A percentile compares a stretch with the other conserved stretches of the same genome.
phyloP scores from a whole-genome alignment of 1,140 invertebrate species.

The Arion vulgaris region DNA sequence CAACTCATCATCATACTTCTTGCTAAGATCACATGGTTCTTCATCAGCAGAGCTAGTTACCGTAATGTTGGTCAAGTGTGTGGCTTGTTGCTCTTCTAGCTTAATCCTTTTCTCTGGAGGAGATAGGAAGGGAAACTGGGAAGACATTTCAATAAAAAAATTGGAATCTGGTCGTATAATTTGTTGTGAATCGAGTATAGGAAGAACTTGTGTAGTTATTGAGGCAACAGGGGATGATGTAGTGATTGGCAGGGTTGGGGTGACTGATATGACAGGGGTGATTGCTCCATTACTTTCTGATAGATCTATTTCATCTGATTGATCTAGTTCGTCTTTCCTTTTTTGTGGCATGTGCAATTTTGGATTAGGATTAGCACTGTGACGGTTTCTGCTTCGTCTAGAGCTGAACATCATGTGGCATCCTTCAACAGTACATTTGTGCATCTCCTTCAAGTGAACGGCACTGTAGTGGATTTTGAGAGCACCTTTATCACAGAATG shows the following conservation, averaged over 20 bases:
- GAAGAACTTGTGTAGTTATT: constrained; percentile 38
- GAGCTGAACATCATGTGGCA: constrained; percentile 99
- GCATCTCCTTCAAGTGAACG: constrained; percentile 98
- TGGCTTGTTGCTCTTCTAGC: constrained; percentile 54
- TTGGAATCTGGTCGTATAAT: constrained; percentile 49
- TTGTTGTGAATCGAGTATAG: constrained; percentile 47
- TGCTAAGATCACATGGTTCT: constrained; percentile 35
- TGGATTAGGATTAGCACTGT: constrained; percentile 98
- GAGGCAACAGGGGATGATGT: background rate
- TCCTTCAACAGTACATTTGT: constrained; percentile 98
- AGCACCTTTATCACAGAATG: constrained; percentile 98
- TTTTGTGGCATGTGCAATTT: constrained; percentile 94
- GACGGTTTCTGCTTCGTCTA: constrained; percentile 92
- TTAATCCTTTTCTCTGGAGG: constrained; percentile 63
- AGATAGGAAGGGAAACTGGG: constrained; percentile 61
- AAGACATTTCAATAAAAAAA: constrained; percentile 63
- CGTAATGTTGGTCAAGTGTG: constrained; percentile 54
- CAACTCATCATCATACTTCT: constrained; percentile 40
- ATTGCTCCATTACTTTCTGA: constrained; percentile 3
- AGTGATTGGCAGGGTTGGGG: background rate
- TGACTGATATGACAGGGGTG: constrained; percentile 46
- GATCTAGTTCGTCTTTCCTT: constrained; percentile 49
- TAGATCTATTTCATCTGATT: constrained; percentile 22
- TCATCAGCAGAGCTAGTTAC: background rate
- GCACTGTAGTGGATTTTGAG: constrained; percentile 99